Percentiles rank a stretch among this genome's conserved stretches.
Evolutionary conservation across 2,888 invertebrate species (phyloP).

Genomic region (Gryllus longicercus): DNA sequence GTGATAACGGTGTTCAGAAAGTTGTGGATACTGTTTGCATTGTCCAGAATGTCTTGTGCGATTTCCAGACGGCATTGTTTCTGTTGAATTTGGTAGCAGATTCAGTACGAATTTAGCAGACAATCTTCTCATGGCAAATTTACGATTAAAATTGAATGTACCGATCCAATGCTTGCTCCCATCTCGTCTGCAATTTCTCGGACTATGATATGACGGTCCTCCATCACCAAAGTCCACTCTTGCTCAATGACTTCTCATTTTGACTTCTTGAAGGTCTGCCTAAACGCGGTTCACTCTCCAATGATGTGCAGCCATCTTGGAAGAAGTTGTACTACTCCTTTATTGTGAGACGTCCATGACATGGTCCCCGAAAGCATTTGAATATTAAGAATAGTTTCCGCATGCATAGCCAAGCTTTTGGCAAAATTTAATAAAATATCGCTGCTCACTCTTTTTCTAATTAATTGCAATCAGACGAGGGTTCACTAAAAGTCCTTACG

Average conservation of each 20-base stretch:
- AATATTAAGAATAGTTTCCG: not conserved
- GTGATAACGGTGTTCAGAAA: too few species aligned
- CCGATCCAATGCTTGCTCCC: constrained; percentile 23
- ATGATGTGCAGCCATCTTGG: constrained; percentile 23
- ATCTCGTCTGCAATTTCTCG: constrained; percentile 24
- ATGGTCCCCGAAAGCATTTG: constrained; percentile 20
- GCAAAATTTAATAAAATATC: too few species aligned
- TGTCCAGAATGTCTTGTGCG: too few species aligned
- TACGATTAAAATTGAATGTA: constrained; percentile 12
- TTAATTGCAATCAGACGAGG: too few species aligned
- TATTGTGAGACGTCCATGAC: not conserved
- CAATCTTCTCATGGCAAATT: constrained; percentile 2
- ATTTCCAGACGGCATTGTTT: too few species aligned
- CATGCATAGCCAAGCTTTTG: too few species aligned
- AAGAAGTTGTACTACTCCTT: constrained; percentile 11
- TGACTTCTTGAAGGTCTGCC: not conserved
- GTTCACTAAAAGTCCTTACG: too few species aligned
- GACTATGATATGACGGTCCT: constrained; percentile 23
- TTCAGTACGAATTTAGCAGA: not conserved
- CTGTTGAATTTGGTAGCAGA: too few species aligned
- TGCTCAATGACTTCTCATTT: constrained; percentile 24
- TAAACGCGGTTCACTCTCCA: constrained; percentile 17
- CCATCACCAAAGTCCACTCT: constrained; percentile 21
- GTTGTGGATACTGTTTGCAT: too few species aligned
- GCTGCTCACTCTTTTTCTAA: too few species aligned